These are phyloP conservation scores for Selenia dentaria DNA, from an alignment of 2,888 invertebrate species.

Conservation along the genomic window DNA sequence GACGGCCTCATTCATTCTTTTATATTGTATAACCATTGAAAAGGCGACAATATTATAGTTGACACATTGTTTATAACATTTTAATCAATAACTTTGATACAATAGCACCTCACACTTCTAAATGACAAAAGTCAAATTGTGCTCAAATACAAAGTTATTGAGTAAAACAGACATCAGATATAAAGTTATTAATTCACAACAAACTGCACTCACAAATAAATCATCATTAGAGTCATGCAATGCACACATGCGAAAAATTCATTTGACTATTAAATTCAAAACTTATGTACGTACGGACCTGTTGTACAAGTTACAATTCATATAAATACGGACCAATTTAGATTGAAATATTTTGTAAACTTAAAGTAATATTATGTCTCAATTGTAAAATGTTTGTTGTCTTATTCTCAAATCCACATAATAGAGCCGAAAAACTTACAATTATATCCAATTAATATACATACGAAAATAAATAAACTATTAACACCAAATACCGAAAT, in stretches of 20 bases:
- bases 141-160: slow-evolving; percentile 29
- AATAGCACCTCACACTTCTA: slow-evolving; percentile 24
- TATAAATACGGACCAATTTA: slow-evolving; percentile 50
- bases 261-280: slow-evolving; percentile 50
- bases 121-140: slow-evolving; percentile 21
- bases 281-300: slow-evolving; percentile 67
- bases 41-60: slow-evolving; percentile 23
- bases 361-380: slow-evolving; percentile 70
- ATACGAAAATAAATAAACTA: slow-evolving; percentile 43
- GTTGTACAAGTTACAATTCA: slow-evolving; percentile 52
- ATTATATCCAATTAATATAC: slow-evolving; percentile 48
- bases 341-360: slow-evolving; percentile 48
- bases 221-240: slow-evolving; percentile 61
- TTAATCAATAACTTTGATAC: slow-evolving; percentile 29
- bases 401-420: slow-evolving; percentile 35
- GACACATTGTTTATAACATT: slow-evolving; percentile 26
- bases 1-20: slow-evolving; percentile 30
- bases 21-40: slow-evolving; percentile 11
- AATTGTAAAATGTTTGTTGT: slow-evolving; percentile 48
- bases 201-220: slow-evolving; percentile 65
- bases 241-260: slow-evolving; percentile 63
- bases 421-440: slow-evolving; percentile 49
- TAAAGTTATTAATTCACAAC: slow-evolving; percentile 38
- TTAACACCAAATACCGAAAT: slow-evolving; percentile 48
- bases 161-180: slow-evolving; percentile 27